A percentile compares a stretch with the other conserved stretches of the same genome.
Conservation (phyloP, 2,888 invertebrate species). For the Drosophila parthenogenetica region DNA sequence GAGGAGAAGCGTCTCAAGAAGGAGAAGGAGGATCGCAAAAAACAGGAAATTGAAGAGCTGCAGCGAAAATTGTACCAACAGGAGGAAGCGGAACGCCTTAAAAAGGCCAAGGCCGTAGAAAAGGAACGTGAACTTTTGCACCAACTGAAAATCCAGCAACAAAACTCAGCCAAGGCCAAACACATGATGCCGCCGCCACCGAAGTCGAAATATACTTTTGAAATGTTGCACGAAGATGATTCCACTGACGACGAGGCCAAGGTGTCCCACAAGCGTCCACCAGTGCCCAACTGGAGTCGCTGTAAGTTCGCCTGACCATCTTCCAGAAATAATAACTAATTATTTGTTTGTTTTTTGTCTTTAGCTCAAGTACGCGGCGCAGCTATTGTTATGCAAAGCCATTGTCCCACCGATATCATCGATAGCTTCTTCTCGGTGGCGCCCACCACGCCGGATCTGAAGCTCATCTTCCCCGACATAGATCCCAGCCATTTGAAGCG, state of each 20-base stretch:
- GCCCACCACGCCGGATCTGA: conserved; percentile 88
- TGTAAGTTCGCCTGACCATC: conserved; percentile 75
- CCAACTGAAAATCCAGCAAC: conserved; percentile 73
- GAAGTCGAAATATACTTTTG: conserved; percentile 82
- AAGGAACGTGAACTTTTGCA: conserved; percentile 80
- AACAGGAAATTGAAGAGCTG: conserved; percentile 82
- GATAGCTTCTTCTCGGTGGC: conserved; percentile 88
- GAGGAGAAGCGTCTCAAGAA: conserved; percentile 83
- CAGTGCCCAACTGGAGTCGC: conserved; percentile 85
- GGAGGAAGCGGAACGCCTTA: conserved; percentile 73
- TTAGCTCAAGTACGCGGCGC: conserved; percentile 84
- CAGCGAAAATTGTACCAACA: conserved; percentile 80
- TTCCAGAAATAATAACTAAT: not conserved
- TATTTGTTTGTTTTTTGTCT: not conserved
- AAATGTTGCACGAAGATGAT: conserved; percentile 85
- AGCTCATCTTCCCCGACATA: conserved; percentile 89
- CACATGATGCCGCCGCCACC: conserved; percentile 77
- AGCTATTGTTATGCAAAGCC: conserved; percentile 86
- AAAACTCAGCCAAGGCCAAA: conserved; percentile 48
- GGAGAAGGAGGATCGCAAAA: conserved; percentile 78
- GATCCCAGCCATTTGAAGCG: conserved; percentile 88
- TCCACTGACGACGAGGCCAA: conserved; percentile 85
- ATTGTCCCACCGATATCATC: conserved; percentile 84
- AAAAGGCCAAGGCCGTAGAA: conserved; percentile 69
- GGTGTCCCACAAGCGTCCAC: conserved; percentile 77